Evolutionary conservation across 2,113 vertebrate species (phyloP).

Genomic region (Pygoscelis adeliae): DNA sequence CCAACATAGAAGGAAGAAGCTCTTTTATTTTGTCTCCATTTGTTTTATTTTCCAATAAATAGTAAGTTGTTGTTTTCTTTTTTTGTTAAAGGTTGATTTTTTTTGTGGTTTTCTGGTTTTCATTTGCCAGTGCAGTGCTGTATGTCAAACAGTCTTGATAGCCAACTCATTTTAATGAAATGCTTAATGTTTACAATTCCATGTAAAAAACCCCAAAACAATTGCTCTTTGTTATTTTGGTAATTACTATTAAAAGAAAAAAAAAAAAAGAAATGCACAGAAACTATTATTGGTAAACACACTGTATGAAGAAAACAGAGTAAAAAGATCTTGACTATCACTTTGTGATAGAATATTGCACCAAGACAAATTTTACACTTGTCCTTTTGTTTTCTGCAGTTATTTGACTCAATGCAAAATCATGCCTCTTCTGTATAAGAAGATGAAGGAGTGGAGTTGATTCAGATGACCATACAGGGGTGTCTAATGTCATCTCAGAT

Average conservation of each 20-base stretch:
- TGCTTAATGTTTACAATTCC: neutral
- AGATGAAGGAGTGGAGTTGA: neutral
- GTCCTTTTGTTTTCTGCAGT: neutral
- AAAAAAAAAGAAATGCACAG: neutral
- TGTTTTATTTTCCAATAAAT: neutral
- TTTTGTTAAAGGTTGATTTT: neutral
- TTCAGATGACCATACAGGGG: neutral
- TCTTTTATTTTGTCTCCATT: neutral
- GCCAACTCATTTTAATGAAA: neutral
- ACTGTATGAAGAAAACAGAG: neutral
- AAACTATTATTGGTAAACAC: neutral
- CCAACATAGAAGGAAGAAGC: neutral
- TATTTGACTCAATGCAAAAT: neutral
- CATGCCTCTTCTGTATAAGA: neutral
- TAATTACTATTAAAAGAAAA: neutral
- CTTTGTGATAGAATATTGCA: neutral
- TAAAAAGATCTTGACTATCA: neutral
- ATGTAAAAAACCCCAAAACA: neutral
- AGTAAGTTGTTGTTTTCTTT: neutral
- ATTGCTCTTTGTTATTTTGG: neutral
- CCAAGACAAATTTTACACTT: neutral
- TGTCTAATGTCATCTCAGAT: neutral
- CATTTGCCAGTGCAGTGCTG: neutral
- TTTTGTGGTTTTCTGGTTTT: neutral
- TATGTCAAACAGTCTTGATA: neutral